phyloP scores from a whole-genome alignment of 1,140 invertebrate species.

The Grapholita molesta region DNA sequence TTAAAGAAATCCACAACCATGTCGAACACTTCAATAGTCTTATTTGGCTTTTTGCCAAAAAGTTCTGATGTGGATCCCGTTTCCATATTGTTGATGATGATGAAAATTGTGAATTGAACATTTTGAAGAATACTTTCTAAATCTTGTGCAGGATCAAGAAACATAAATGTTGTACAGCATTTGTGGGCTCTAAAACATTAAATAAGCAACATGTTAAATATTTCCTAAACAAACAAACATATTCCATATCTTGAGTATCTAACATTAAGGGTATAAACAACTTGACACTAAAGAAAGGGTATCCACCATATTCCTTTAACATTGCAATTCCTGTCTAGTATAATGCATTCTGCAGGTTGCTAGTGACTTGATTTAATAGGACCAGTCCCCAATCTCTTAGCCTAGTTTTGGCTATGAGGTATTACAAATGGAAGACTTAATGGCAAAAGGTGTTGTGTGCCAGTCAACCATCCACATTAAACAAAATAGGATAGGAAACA shows the following conservation, averaged over 20 bases:
- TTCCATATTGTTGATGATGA: slow-evolving; percentile 40
- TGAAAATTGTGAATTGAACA: slow-evolving; percentile 49
- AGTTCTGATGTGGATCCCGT: slow-evolving; percentile 28
- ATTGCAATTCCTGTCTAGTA: too few relatives aligned
- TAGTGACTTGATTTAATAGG: too few relatives aligned
- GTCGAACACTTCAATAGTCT: slow-evolving; percentile 52
- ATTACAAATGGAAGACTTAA: too few relatives aligned
- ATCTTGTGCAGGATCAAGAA: slow-evolving; percentile 56
- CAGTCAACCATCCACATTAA: too few relatives aligned
- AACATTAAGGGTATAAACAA: too few relatives aligned
- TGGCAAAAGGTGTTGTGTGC: too few relatives aligned
- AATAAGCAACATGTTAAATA: slow-evolving; percentile 20
- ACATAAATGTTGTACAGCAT: slow-evolving; percentile 68
- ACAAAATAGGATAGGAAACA: too few relatives aligned
- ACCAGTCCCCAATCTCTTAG: too few relatives aligned
- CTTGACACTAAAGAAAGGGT: too few relatives aligned
- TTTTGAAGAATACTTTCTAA: slow-evolving; percentile 39
- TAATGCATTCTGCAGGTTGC: too few relatives aligned
- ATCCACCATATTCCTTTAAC: too few relatives aligned
- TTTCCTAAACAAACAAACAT: not conserved
- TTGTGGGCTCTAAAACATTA: slow-evolving; percentile 66
- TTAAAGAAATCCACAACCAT: slow-evolving; percentile 51
- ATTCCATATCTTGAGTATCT: not conserved
- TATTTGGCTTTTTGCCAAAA: slow-evolving; percentile 54
- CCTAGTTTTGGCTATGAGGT: too few relatives aligned